Percentiles rank a stretch among this genome's conserved stretches.
phyloP scores from a whole-genome alignment of 2,113 vertebrate species.

The Mesoclemmys tuberculata region DNA sequence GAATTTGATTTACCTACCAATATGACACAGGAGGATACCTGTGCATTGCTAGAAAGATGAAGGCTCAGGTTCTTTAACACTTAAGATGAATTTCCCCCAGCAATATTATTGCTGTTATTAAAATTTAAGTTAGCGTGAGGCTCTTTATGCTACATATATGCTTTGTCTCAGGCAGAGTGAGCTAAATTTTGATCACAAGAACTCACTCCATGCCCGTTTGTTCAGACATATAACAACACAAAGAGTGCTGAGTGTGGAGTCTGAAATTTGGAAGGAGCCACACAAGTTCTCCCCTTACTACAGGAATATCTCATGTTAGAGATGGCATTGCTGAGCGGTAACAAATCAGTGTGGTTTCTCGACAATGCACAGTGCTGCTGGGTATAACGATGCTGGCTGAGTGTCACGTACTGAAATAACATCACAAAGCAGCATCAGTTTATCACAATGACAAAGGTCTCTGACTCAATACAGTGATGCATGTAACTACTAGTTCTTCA shows the following conservation, averaged over 20 bases:
- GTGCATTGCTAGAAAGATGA: constrained; percentile 27
- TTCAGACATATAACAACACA: not conserved
- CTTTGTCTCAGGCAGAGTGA: not conserved
- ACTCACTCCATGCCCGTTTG: not conserved
- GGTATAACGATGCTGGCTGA: not conserved
- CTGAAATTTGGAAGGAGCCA: not conserved
- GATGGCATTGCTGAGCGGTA: not conserved
- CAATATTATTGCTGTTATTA: not conserved
- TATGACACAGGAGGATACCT: constrained; percentile 4
- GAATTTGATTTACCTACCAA: constrained; percentile 19
- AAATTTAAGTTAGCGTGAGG: not conserved
- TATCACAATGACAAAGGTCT: not conserved
- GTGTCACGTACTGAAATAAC: not conserved
- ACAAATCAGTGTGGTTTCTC: not conserved
- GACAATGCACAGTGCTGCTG: not conserved
- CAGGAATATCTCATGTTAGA: not conserved
- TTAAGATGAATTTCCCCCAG: constrained; percentile 10
- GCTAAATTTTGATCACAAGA: not conserved
- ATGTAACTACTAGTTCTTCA: not conserved
- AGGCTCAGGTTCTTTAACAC: constrained; percentile 38
- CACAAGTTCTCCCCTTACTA: not conserved
- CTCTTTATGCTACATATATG: not conserved
- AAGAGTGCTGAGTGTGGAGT: not conserved
- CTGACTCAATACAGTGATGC: not conserved
- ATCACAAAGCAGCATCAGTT: not conserved